Conservation (phyloP, 1,140 invertebrate species). For the Dolichoris vasculosae region DNA sequence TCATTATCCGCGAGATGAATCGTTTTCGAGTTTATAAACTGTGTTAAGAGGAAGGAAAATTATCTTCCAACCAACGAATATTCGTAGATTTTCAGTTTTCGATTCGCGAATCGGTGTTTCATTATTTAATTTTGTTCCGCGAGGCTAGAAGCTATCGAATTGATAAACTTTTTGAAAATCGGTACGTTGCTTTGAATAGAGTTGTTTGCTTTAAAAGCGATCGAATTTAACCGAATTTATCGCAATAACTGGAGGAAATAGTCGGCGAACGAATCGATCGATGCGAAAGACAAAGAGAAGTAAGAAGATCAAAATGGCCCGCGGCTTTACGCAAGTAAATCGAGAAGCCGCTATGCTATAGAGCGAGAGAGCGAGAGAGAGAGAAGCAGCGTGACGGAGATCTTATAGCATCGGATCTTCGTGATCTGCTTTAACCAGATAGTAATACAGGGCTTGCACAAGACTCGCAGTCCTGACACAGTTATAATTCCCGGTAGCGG, state of each 20-base stretch:
- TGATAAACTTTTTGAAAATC: too few relatives aligned
- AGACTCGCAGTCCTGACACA: constrained; percentile 64
- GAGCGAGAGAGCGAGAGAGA: not conserved
- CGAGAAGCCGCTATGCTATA: constrained; percentile 54
- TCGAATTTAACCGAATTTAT: not conserved
- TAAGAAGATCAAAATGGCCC: not conserved
- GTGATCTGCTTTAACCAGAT: constrained; percentile 58
- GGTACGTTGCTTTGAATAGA: not conserved
- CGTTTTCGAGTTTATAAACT: too few relatives aligned
- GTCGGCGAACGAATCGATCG: constrained; percentile 42
- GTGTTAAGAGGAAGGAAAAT: too few relatives aligned
- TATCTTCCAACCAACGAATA: too few relatives aligned
- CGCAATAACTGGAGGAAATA: not conserved
- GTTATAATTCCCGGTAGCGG: constrained; percentile 54
- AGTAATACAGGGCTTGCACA: constrained; percentile 57
- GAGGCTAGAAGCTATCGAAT: too few relatives aligned
- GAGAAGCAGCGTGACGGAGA: not conserved
- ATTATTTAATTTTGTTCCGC: too few relatives aligned
- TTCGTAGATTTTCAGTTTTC: too few relatives aligned
- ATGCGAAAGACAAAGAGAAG: constrained; percentile 53
- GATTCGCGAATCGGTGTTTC: too few relatives aligned
- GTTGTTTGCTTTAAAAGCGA: not conserved
- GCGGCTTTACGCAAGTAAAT: constrained; percentile 53
- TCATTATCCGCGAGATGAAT: too few relatives aligned
- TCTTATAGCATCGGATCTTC: constrained; percentile 64